Evolutionary conservation across 2,888 invertebrate genomes (phyloP).

Genomic region (Aspidiotus destructor): DNA sequence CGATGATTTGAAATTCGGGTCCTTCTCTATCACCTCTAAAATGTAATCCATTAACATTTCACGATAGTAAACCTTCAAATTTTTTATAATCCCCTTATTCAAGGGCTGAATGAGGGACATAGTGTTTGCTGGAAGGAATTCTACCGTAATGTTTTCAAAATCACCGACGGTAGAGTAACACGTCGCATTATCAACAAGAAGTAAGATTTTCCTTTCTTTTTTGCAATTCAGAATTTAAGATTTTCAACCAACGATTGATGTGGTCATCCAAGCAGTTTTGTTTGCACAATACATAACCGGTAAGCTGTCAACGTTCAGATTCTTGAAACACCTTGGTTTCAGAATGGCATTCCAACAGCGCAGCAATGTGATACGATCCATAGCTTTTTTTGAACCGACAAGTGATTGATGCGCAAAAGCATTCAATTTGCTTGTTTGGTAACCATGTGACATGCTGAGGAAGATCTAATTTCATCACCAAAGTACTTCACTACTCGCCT

Average conservation of each 20-base stretch:
- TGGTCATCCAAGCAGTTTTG: not conserved
- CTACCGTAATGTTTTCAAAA: not conserved
- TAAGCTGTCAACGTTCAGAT: not conserved
- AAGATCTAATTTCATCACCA: too few relatives aligned
- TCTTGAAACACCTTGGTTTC: not conserved
- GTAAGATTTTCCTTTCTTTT: not conserved
- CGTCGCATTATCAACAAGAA: not conserved
- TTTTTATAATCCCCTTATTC: not conserved
- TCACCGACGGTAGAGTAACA: not conserved
- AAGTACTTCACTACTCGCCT: too few relatives aligned
- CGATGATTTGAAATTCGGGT: not conserved
- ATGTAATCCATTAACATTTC: not conserved
- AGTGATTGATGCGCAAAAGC: too few relatives aligned
- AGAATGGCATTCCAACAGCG: not conserved
- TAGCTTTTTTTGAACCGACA: not conserved
- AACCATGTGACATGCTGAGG: too few relatives aligned
- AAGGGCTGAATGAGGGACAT: not conserved
- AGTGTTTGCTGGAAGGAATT: not conserved
- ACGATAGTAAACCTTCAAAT: not conserved
- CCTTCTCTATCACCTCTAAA: too few relatives aligned
- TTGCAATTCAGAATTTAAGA: not conserved
- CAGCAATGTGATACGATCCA: not conserved
- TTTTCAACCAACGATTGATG: not conserved
- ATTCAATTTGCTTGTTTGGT: too few relatives aligned
- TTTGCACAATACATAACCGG: not conserved